phyloP scores from a whole-genome alignment of 2,888 invertebrate genomes.

The Drosophila merina region DNA sequence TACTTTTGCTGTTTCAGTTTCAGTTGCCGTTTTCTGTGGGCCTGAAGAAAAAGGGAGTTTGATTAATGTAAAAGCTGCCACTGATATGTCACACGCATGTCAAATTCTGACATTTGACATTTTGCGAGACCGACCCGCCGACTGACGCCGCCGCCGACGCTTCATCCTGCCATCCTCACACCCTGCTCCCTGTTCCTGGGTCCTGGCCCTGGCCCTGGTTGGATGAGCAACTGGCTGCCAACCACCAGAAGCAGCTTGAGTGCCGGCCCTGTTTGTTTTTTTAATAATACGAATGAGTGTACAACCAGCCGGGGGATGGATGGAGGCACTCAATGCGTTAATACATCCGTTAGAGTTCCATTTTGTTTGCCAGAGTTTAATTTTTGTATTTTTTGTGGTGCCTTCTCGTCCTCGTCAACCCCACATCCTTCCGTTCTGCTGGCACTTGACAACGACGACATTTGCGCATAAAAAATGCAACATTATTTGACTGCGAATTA shows the following conservation, averaged over 20 bases:
- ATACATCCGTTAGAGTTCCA: constrained; percentile 75
- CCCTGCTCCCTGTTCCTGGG: constrained; percentile 33
- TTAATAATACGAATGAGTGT: constrained; percentile 44
- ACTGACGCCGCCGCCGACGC: constrained; percentile 59
- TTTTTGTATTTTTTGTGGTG: constrained; percentile 16
- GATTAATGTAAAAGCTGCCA: constrained; percentile 85
- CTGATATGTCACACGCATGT: constrained; percentile 85
- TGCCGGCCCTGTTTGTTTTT: constrained; percentile 62
- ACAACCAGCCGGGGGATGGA: constrained; percentile 20
- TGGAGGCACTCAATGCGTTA: constrained; percentile 66
- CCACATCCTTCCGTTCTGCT: constrained; percentile 50
- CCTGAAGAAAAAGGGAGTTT: constrained; percentile 83
- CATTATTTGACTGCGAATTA: constrained; percentile 82
- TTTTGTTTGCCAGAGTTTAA: constrained; percentile 52
- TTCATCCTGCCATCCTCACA: constrained; percentile 29
- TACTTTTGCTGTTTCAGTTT: constrained; percentile 19
- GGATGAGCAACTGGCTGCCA: constrained; percentile 66
- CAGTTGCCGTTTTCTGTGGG: constrained; percentile 38
- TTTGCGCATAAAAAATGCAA: constrained; percentile 82
- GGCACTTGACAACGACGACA: constrained; percentile 82
- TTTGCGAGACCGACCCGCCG: constrained; percentile 71
- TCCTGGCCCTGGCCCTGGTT: constrained; percentile 46
- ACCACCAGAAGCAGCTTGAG: constrained; percentile 63
- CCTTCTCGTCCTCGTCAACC: constrained; percentile 37
- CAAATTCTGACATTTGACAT: constrained; percentile 85